These are phyloP conservation scores for Ylistrum balloti DNA, from an alignment of 1,140 invertebrate genomes.

Conservation along the genomic window DNA sequence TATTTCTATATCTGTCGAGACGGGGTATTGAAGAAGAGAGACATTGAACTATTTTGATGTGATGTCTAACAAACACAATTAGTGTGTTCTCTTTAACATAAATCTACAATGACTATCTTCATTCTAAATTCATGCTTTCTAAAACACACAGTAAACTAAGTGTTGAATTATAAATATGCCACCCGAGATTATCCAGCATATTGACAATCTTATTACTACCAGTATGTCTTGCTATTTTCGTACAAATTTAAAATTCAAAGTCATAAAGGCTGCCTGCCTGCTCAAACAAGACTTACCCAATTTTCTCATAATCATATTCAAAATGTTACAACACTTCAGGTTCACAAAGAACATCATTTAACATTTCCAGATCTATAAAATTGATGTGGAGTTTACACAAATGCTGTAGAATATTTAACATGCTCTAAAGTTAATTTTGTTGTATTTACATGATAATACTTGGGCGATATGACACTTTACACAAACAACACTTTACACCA, in stretches of 20 bases:
- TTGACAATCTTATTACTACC: background rate
- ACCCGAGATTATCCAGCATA: background rate
- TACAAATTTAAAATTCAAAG: constrained; percentile 21
- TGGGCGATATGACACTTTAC: background rate
- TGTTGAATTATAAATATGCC: background rate
- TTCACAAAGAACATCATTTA: background rate
- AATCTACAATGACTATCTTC: too few relatives aligned
- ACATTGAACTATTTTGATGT: too few relatives aligned
- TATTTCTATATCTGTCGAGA: too few relatives aligned
- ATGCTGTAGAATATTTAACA: background rate
- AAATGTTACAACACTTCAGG: background rate
- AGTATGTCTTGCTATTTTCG: background rate
- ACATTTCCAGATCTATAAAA: background rate
- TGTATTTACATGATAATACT: background rate
- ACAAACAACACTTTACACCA: background rate
- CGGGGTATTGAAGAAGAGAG: too few relatives aligned
- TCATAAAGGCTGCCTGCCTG: background rate
- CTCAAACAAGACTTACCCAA: background rate
- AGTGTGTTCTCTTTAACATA: too few relatives aligned
- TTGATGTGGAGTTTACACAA: background rate
- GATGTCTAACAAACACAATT: too few relatives aligned
- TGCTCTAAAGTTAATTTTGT: background rate
- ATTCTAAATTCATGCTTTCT: background rate
- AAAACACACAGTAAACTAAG: background rate
- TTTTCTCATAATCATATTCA: constrained; percentile 3